Conservation (phyloP, 2,113 vertebrate species). For the Rhombomys opimus region DNA sequence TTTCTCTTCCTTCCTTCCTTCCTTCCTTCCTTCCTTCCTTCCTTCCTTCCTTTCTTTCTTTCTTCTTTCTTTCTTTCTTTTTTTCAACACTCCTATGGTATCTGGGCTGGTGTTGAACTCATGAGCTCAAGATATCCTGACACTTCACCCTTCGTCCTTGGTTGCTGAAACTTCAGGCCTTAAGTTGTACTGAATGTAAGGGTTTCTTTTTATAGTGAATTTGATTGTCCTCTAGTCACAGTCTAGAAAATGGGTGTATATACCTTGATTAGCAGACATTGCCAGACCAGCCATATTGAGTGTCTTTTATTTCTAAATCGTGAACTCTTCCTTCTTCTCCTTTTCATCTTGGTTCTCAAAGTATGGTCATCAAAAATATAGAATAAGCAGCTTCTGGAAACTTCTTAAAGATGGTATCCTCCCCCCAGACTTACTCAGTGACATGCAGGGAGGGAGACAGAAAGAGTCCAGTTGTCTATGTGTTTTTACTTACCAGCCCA, state of each 20-base stretch:
- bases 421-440: background rate
- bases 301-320: background rate
- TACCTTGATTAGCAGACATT: background rate
- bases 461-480: background rate
- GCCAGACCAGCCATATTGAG: background rate
- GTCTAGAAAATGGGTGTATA: background rate
- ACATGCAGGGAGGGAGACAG: background rate
- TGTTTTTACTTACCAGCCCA: background rate
- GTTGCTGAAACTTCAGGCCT: background rate
- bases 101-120: background rate
- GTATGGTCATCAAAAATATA: background rate
- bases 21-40: no score
- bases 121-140: background rate
- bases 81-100: background rate
- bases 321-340: background rate
- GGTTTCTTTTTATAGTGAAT: background rate
- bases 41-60: no score
- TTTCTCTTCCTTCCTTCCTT: no score
- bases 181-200: background rate
- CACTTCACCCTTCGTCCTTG: no score
- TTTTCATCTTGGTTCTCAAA: conserved; percentile 8
- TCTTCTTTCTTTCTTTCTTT: background rate
- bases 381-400: background rate
- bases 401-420: background rate
- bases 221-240: background rate